Base-by-base conservation (phyloP, 2,113 vertebrate species). In the Austrofundulus limnaeus region DNA sequence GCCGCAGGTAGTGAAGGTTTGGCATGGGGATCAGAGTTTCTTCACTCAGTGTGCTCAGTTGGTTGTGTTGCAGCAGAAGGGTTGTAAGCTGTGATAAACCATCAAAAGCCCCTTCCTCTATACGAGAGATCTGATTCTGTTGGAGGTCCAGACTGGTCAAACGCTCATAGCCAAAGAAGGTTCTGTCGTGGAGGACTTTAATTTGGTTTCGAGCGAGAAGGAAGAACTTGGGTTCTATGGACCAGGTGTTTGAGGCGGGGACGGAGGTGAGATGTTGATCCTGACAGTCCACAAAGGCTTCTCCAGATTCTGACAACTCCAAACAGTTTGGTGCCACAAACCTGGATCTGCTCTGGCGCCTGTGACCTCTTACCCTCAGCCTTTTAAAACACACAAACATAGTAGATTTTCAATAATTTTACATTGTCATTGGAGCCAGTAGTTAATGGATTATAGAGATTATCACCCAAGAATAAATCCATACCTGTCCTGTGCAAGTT, bases 61-160 rank as follows among this genome's bases (percentile, higher is more conserved):
- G 92, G 75, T 99, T 99, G 83, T 98, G 95, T 77, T 99, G 97
- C 66, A 99, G 90, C 77, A 99, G 82, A 59, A 99, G 93, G 1
- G 94, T 97, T 43, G 91, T 95, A 11, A 99, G 94, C 21, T 71
- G 92, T 42, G 50, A 91, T 77, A 99, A 90, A 39, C 96, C 95
- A 21, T 87, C 89, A 86, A 99, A 99, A 20, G 95, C 94, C 6
- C 90, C 91, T 0, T 87, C 93, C 53, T 95, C 94, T 41, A 99
- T 92, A 71, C 92, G 91, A 51, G 91, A 85, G 77, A 99, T 96
- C 52, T 94, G 92, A 48, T 99, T 99, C 83, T 97, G 95, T 70
- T 98, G 96, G 66, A 99, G 91, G 89, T 99, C 97, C 78, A 99
- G 78, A 70, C 92, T 98, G 70, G 85, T 93, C 62, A 99, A 79